Conservation (phyloP, 2,888 invertebrate genomes). For the Oscheius onirici region DNA sequence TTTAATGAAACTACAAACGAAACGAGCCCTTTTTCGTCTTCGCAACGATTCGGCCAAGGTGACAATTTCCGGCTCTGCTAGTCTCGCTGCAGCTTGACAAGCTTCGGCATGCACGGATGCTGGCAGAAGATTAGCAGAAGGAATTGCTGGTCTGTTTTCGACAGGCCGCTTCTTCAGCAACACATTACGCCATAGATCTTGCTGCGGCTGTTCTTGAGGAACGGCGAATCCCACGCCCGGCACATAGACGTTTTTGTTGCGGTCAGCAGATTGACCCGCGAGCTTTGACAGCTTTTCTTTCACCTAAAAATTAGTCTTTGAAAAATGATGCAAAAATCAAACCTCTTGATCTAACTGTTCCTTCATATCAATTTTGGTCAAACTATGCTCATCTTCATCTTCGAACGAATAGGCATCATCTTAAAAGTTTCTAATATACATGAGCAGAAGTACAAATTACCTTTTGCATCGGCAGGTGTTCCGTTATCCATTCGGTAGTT, state of each 20-base stretch:
- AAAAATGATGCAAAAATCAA: neutral
- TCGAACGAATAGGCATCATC: constrained; percentile 52
- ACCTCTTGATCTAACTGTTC: constrained; percentile 29
- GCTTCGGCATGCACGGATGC: constrained; percentile 34
- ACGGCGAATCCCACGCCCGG: constrained; percentile 50
- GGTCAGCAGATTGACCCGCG: constrained; percentile 28
- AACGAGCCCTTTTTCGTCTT: constrained; percentile 32
- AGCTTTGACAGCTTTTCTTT: constrained; percentile 17
- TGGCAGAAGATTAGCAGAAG: constrained; percentile 33
- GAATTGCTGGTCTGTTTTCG: constrained; percentile 29
- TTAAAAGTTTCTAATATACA: neutral
- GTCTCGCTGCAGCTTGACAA: constrained; percentile 27
- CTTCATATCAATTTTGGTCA: neutral
- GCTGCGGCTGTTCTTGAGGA: constrained; percentile 36
- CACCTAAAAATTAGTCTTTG: constrained; percentile 12
- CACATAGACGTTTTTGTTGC: constrained; percentile 47
- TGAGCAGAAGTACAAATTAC: neutral
- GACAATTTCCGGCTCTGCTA: constrained; percentile 36
- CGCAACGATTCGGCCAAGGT: constrained; percentile 45
- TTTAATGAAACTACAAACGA: constrained; percentile 35
- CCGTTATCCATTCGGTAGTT: neutral
- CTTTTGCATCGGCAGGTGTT: neutral
- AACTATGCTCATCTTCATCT: constrained; percentile 44
- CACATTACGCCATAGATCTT: constrained; percentile 40
- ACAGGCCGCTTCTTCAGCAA: constrained; percentile 37